A percentile compares a stretch with the other conserved stretches of the same genome.
phyloP scores from a whole-genome alignment of 2,797 vertebrate genomes.

The Chloroceryle inda region DNA sequence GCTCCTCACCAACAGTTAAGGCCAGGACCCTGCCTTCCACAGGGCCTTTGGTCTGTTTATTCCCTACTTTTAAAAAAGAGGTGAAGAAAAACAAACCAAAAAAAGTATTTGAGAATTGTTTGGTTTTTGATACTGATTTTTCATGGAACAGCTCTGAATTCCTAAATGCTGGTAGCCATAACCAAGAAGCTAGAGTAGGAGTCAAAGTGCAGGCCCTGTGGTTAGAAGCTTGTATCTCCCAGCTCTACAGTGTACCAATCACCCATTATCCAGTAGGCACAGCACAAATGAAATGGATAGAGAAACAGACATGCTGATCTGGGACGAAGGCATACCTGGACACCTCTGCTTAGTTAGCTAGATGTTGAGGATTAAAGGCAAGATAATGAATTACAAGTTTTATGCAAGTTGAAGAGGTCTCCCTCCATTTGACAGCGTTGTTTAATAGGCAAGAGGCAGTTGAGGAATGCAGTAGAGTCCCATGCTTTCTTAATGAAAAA shows the following conservation, averaged over 20 bases:
- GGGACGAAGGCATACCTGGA: background rate
- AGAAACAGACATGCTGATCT: background rate
- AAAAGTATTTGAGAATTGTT: background rate
- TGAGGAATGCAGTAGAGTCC: slow-evolving; percentile 3
- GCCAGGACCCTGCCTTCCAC: background rate
- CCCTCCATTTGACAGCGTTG: background rate
- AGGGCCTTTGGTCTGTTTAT: background rate
- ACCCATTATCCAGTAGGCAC: background rate
- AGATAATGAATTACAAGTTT: slow-evolving; percentile 27
- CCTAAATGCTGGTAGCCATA: background rate
- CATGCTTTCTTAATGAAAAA: slow-evolving; percentile 1
- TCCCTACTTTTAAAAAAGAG: background rate
- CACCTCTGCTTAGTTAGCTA: background rate
- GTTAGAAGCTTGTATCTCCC: background rate
- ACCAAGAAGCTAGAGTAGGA: background rate
- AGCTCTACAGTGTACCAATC: background rate
- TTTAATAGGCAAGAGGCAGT: slow-evolving; percentile 40
- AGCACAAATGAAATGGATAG: background rate
- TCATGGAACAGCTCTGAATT: background rate
- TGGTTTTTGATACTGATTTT: background rate
- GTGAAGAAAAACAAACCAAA: background rate
- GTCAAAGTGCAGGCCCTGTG: background rate
- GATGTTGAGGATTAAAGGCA: background rate
- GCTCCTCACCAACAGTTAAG: background rate
- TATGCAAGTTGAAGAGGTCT: background rate